These are phyloP conservation scores for Emmelina monodactyla DNA, from an alignment of 2,888 invertebrate species.

Conservation along the genomic window DNA sequence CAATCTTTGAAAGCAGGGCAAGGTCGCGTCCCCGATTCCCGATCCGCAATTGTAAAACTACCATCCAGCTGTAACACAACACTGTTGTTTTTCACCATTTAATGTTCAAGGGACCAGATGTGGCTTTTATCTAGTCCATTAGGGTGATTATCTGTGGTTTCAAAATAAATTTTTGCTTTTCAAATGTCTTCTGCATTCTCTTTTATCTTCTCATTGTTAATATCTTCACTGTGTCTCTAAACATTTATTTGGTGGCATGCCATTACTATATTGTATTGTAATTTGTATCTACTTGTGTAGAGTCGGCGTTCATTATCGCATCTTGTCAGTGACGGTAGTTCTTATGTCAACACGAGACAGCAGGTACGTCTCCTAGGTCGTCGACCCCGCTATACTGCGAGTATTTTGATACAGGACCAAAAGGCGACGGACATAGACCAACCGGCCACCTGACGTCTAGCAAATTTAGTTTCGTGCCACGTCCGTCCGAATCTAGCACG, in stretches of 20 bases:
- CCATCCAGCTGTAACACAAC: too few species aligned
- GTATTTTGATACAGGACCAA: conserved; percentile 43
- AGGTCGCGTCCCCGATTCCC: conserved; percentile 52
- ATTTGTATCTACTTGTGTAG: too few species aligned
- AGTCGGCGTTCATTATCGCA: conserved; percentile 58
- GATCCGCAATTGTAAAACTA: conserved; percentile 29
- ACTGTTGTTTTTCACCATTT: too few species aligned
- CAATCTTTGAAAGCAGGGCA: conserved; percentile 54
- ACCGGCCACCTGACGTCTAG: neutral
- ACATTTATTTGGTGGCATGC: too few species aligned
- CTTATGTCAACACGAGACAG: conserved; percentile 58
- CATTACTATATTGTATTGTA: too few species aligned
- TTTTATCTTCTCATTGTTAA: too few species aligned
- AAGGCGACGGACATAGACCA: neutral
- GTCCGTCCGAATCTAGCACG: neutral
- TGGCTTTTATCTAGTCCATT: too few species aligned
- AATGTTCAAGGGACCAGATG: too few species aligned
- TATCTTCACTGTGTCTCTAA: too few species aligned
- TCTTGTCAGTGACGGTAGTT: conserved; percentile 36
- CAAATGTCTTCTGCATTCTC: too few species aligned
- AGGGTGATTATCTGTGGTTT: too few species aligned
- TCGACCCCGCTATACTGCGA: conserved; percentile 45
- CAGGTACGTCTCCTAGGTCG: conserved; percentile 49
- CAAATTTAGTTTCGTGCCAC: neutral
- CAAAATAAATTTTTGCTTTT: too few species aligned